Percentiles rank a stretch among this genome's conserved stretches.
phyloP scores from a whole-genome alignment of 2,113 vertebrate genomes.

The Misgurnus anguillicaudatus region DNA sequence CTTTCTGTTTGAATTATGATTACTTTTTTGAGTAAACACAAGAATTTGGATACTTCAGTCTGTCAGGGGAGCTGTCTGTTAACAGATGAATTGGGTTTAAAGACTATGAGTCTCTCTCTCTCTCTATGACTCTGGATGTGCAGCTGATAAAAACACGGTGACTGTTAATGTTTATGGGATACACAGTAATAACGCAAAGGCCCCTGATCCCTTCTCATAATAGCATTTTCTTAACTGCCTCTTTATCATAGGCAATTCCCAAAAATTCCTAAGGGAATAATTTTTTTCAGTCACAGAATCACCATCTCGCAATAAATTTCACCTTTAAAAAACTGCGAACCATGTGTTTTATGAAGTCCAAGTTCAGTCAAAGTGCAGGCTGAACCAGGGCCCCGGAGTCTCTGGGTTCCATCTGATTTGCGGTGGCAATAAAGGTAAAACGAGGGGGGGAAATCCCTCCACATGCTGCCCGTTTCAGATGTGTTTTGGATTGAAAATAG shows the following conservation, averaged over 20 bases:
- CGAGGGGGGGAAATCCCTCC: conserved; percentile 53
- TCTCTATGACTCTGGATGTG: conserved; percentile 62
- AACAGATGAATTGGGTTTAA: conserved; percentile 66
- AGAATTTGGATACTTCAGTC: conserved; percentile 56
- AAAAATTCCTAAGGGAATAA: conserved; percentile 82
- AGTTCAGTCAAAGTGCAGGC: conserved; percentile 97
- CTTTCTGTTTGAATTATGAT: conserved; percentile 52
- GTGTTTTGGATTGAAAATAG: conserved; percentile 98
- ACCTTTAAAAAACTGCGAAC: conserved; percentile 63
- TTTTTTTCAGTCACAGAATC: conserved; percentile 83
- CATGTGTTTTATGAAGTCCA: conserved; percentile 89
- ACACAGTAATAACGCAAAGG: conserved; percentile 47
- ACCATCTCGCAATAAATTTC: conserved; percentile 88
- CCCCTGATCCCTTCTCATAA: conserved; percentile 78
- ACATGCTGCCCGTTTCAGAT: conserved; percentile 87
- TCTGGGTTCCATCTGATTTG: conserved; percentile 96
- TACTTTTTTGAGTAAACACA: conserved; percentile 60
- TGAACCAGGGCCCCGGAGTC: conserved; percentile 81
- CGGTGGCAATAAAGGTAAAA: conserved; percentile 85
- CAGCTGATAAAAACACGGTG: conserved; percentile 68
- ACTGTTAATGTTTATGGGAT: conserved; percentile 55
- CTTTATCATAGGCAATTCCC: conserved; percentile 84
- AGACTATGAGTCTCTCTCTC: conserved; percentile 58
- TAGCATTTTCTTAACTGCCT: conserved; percentile 83
- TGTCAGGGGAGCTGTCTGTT: conserved; percentile 56